These are phyloP conservation scores for Rhagoletis zephyria DNA, from an alignment of 1,140 invertebrate species.

Conservation along the genomic window DNA sequence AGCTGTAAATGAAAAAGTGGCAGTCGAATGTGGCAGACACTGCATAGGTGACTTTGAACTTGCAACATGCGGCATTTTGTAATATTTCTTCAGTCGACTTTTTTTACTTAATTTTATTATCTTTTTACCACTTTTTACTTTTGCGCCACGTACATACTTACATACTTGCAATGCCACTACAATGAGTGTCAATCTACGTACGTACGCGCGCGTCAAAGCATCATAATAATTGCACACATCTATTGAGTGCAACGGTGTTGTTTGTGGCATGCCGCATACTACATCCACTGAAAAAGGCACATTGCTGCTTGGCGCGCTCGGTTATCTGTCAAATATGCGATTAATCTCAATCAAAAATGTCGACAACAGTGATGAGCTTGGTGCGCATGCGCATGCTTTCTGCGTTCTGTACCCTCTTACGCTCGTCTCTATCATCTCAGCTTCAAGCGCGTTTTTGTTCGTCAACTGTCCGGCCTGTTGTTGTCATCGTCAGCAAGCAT, in stretches of 20 bases:
- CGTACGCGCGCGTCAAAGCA: not conserved
- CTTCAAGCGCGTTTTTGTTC: not conserved
- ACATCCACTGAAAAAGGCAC: not conserved
- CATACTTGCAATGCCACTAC: slow-evolving; percentile 11
- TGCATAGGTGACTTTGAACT: slow-evolving; percentile 39
- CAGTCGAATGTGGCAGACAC: slow-evolving; percentile 57
- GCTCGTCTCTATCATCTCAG: not conserved
- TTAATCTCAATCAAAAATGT: slow-evolving; percentile 57
- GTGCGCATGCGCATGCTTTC: not conserved
- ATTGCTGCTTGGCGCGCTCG: slow-evolving; percentile 30
- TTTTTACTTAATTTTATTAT: not conserved
- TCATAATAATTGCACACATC: slow-evolving; percentile 2
- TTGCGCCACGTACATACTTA: not conserved
- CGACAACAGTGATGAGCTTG: slow-evolving; percentile 51
- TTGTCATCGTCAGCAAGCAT: not conserved
- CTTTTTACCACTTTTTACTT: not conserved
- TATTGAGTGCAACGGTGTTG: not conserved
- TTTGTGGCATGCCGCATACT: slow-evolving; percentile 24
- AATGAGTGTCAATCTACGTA: slow-evolving; percentile 25
- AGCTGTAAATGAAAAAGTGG: slow-evolving; percentile 51
- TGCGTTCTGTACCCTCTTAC: not conserved
- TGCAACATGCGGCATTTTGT: not conserved
- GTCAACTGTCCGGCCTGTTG: not conserved
- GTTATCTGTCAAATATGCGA: slow-evolving; percentile 55
- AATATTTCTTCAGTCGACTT: not conserved